Evolutionary conservation across 2,888 invertebrate species (phyloP), one percentile per base, ranked within the genome.

Genomic region (Sesamia inferens): DNA sequence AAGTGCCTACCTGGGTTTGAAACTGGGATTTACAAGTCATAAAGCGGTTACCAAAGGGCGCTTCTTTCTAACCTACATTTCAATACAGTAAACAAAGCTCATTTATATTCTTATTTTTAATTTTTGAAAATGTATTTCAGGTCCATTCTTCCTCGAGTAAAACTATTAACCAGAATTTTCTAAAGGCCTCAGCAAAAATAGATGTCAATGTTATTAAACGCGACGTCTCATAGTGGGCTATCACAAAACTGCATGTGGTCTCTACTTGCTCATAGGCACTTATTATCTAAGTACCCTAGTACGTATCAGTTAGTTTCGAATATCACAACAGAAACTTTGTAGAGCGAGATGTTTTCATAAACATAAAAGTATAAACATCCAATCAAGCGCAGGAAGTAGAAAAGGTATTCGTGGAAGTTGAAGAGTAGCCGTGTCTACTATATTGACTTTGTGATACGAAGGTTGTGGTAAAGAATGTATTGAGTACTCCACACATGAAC

Each of bases 231-330:
- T n/a, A 67, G 14, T 44, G n/a, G 19, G 42, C 13, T 24, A 31
- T 31, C 44, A 47, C 31, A 47, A 16, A 47, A 1, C 7, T n/a
- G 11, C 5, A 13, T n/a, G 64, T 64, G 64, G 47, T 64, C 47
- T 16, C 5, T 31, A n/a, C n/a, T n/a, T n/a, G n/a, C n/a, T n/a
- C n/a, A n/a, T n/a, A n/a, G n/a, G n/a, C n/a, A n/a, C n/a, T n/a
- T n/a, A n/a, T n/a, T n/a, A n/a, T n/a, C n/a, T n/a, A n/a, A n/a
- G n/a, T n/a, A n/a, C n/a, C n/a, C n/a, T n/a, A n/a, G n/a, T n/a
- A n/a, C n/a, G 63, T 64, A 64, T 64, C 48, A 48, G 13, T 24
- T 19, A 31, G 19, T 31, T 66, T 54, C 54, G 22, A 66, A 39
- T 54, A 39, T 54, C 54, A 22, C 66, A n/a, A n/a, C n/a, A n/a